Conservation (phyloP, 2,888 invertebrate species). For the Nomada goodeniana region DNA sequence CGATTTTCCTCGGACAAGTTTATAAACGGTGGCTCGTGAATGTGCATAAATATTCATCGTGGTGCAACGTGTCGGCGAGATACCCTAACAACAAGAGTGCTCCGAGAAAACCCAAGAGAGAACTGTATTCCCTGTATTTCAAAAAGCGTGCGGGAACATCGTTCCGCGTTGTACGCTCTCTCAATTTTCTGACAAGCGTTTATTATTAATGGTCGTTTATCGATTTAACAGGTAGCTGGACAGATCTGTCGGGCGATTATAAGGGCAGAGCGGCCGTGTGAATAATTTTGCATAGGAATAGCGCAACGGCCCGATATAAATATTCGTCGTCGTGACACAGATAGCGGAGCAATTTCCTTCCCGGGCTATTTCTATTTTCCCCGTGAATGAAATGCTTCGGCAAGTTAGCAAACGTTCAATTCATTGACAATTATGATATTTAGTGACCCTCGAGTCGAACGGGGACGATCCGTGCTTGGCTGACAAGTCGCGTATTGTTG, state of each 20-base stretch:
- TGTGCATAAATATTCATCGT: neutral
- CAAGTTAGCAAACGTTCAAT: neutral
- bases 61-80: neutral
- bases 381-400: neutral
- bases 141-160: neutral
- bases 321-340: neutral
- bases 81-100: neutral
- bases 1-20: neutral
- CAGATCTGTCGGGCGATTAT: neutral
- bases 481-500: slow-evolving; percentile 32
- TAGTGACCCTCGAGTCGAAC: neutral
- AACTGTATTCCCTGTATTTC: neutral
- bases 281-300: slow-evolving; percentile 2
- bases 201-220: neutral
- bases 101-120: neutral
- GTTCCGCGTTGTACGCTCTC: neutral
- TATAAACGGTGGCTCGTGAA: neutral
- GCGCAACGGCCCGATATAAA: neutral
- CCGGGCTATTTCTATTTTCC: slow-evolving; percentile 15
- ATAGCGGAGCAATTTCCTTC: slow-evolving; percentile 12
- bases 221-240: neutral
- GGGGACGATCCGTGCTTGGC: neutral
- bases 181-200: neutral
- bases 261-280: neutral
- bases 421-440: slow-evolving; percentile 1